These are phyloP conservation scores for Strigops habroptila DNA, from an alignment of 2,113 vertebrate species.

Conservation along the genomic window DNA sequence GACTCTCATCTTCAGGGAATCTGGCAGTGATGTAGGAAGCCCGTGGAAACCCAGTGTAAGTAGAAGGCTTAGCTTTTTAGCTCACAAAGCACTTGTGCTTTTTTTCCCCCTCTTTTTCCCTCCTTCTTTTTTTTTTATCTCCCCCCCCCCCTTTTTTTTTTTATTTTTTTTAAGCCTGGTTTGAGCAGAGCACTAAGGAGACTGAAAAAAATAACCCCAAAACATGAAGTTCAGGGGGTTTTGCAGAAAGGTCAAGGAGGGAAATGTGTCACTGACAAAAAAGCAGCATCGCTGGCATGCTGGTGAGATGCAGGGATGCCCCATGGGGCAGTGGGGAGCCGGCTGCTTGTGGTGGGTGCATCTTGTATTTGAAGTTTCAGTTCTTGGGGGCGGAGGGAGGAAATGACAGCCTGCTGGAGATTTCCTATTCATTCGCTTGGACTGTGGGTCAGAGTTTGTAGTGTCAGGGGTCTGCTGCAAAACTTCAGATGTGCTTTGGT, in stretches of 20 bases:
- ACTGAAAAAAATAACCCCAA: not conserved
- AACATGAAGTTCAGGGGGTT: not conserved
- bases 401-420: not conserved
- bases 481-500: not conserved
- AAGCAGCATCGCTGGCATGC: not conserved
- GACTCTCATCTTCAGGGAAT: constrained; percentile 48
- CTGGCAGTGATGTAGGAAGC: constrained; percentile 27
- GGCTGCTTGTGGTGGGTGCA: fast-evolving
- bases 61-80: constrained; percentile 42
- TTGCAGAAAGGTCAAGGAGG: not conserved
- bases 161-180: not conserved
- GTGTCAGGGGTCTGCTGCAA: not conserved
- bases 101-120: fast-evolving
- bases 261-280: not conserved
- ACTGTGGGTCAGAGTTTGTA: not conserved
- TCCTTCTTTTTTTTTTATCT: not conserved
- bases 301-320: not conserved
- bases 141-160: not conserved
- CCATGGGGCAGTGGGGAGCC: not conserved
- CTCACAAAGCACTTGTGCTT: not conserved
- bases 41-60: constrained; percentile 34
- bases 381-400: too few relatives aligned
- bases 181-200: not conserved
- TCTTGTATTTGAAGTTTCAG: not conserved
- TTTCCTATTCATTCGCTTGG: not conserved